phyloP scores from a whole-genome alignment of 64 coral and sea anemone genomes.

The Astreopora myriophthalma region DNA sequence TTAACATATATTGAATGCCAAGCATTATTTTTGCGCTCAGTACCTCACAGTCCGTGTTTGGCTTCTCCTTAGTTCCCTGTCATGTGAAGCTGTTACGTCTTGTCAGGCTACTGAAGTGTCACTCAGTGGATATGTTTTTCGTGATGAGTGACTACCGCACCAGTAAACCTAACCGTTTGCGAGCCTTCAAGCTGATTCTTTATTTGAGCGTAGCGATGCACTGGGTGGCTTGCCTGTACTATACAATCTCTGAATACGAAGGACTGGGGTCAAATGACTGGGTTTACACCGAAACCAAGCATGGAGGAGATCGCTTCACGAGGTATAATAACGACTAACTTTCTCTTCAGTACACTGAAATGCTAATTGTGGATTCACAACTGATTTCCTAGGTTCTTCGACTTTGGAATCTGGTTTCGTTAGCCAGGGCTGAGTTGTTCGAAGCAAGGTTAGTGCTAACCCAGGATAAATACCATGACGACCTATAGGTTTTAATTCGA shows the following conservation, averaged over 20 bases:
- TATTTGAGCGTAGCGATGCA: conserved; percentile 90
- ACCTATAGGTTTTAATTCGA: too few species aligned
- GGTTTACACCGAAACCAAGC: conserved; percentile 69
- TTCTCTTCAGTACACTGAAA: too few species aligned
- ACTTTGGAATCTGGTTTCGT: too few species aligned
- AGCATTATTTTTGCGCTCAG: background rate
- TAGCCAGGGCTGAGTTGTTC: too few species aligned
- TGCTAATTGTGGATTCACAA: too few species aligned
- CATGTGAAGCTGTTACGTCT: conserved; percentile 50
- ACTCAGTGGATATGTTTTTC: conserved; percentile 78
- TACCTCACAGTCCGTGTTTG: background rate
- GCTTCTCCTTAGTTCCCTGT: background rate
- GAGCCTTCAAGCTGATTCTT: conserved; percentile 86
- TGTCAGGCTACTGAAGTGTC: conserved; percentile 78
- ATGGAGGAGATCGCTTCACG: conserved; percentile 36
- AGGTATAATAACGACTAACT: conserved; percentile 3
- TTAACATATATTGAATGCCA: background rate
- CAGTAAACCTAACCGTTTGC: conserved; percentile 89
- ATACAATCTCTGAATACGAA: conserved; percentile 96
- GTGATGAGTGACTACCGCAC: conserved; percentile 89
- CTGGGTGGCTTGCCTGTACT: conserved; percentile 95
- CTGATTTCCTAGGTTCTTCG: too few species aligned
- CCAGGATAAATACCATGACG: too few species aligned
- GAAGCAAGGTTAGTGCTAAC: too few species aligned
- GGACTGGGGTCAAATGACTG: conserved; percentile 90